A percentile compares a stretch with the other conserved stretches of the same genome.
Conservation (phyloP, 2,888 invertebrate genomes). For the Caenorhabditis drosophilae region DNA sequence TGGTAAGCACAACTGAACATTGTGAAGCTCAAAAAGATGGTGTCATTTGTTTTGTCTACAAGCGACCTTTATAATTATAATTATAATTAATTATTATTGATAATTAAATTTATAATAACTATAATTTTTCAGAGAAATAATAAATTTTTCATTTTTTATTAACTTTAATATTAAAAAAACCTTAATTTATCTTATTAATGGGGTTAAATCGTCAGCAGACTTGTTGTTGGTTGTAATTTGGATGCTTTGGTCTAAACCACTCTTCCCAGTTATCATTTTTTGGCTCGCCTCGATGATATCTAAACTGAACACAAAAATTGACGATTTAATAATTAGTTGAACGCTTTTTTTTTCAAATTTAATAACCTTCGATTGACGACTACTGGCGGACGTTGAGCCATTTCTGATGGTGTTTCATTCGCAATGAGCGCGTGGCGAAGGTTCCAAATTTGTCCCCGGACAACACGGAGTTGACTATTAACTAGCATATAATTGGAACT, state of each 20-base stretch:
- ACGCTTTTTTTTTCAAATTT: too few relatives aligned
- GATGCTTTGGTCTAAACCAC: conserved; percentile 44
- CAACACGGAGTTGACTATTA: conserved; percentile 55
- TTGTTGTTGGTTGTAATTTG: conserved; percentile 27
- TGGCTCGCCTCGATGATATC: conserved; percentile 29
- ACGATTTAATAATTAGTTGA: too few relatives aligned
- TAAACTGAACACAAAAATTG: conserved; percentile 20
- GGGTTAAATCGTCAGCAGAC: conserved; percentile 12
- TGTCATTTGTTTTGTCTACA: conserved; percentile 54
- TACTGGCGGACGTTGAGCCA: conserved; percentile 52
- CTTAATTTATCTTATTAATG: background rate
- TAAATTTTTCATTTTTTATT: background rate
- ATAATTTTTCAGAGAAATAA: background rate
- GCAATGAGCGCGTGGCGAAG: conserved; percentile 48
- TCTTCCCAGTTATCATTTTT: conserved; percentile 38
- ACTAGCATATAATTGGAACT: conserved; percentile 48
- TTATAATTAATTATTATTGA: background rate
- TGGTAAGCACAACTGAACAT: conserved; percentile 53
- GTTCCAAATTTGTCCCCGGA: conserved; percentile 64
- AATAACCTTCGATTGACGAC: conserved; percentile 44
- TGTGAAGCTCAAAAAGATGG: conserved; percentile 54
- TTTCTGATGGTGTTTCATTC: conserved; percentile 50
- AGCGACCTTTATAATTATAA: conserved; percentile 35
- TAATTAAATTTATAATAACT: background rate
- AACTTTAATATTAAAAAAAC: background rate